Percentiles rank a stretch among this genome's conserved stretches.
Evolutionary conservation across 30 jellyfish, hydroid and myxozoan species (phyloP).

Genomic region (Hydractinia symbiolongicarpus): DNA sequence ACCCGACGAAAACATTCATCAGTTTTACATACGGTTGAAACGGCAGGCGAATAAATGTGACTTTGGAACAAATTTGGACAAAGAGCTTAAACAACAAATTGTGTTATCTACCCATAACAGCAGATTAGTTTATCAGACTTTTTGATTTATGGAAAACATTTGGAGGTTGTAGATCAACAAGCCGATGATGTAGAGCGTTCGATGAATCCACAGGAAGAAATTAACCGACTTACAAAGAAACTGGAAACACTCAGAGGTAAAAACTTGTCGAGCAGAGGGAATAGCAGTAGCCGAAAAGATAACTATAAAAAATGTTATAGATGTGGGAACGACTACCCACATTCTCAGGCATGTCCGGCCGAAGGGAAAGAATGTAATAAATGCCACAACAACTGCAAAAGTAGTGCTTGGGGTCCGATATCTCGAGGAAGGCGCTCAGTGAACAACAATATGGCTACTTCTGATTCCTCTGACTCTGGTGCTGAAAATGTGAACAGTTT

Average conservation of each 20-base stretch:
- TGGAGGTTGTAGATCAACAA: slow-evolving; percentile 2
- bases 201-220: neutral
- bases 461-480: slow-evolving; percentile 19
- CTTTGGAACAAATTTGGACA: neutral
- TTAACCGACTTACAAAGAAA: slow-evolving; percentile 1
- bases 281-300: neutral
- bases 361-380: slow-evolving; percentile 16
- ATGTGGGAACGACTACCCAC: slow-evolving; percentile 2
- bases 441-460: slow-evolving; percentile 13
- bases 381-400: slow-evolving; percentile 7
- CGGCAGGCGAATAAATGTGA: slow-evolving; percentile 24
- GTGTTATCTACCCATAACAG: neutral
- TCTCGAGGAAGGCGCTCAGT: slow-evolving; percentile 3
- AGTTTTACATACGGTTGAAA: slow-evolving; percentile 16
- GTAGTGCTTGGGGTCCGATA: neutral
- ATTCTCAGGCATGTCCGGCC: slow-evolving; percentile 8
- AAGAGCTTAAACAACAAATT: slow-evolving; percentile 22
- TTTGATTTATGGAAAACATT: slow-evolving; percentile 5
- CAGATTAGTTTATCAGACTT: slow-evolving; percentile 4
- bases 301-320: neutral
- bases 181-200: slow-evolving; percentile 14
- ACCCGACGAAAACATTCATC: neutral
- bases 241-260: slow-evolving; percentile 9
- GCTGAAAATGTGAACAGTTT: slow-evolving; percentile 8
- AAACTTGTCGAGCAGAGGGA: slow-evolving; percentile 7